Base-by-base conservation (phyloP, 2,797 vertebrate genomes). In the Myotis planiceps region DNA sequence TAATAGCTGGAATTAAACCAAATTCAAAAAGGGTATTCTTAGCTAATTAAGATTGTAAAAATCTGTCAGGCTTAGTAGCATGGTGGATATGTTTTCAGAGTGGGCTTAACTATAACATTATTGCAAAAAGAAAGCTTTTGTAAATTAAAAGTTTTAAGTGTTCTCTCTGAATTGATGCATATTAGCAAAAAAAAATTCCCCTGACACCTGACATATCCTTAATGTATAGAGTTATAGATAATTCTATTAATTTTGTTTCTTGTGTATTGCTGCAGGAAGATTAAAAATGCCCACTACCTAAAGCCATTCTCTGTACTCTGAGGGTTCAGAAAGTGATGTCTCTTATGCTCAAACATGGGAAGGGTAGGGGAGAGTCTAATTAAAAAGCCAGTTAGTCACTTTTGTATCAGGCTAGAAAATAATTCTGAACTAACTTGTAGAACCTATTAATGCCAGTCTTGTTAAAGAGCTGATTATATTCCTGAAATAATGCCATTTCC, bases 1-100 rank as follows among this genome's bases (percentile, higher is more conserved):
- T 91, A 96, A 88, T 89, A 96, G 81, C 47, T 90, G 76, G 60
- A 94, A 76, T 95, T 71, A 95, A 95, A 78, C 82, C 66, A 80
- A 71, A 81, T 96, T 95, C 65, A 90, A 45, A 89, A 96, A 92
- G 66, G 71, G 10, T 14, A 71, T 89, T 95, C 66, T 47, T 92
- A 79, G 14, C 90, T 95, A 93, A 89, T 92, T 87, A 83, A 86
- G 63, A 86, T 29, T 68, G 16, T 96, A 89, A 85, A 94, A 96
- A 74, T 65, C 84, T 96, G 78, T 84, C 85, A 79, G 42, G 27
- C 71, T 89, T 95, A 90, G 37, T 87, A 90, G 53, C 9, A 60
- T 93, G 42, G 68, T 75, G 23, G 37, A 51, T 82, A 71, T 68
- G 21, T 89, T 79, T 94, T 82, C 79, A 83, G 65, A 79, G 45